phyloP scores from a whole-genome alignment of 92 coral and sea anemone genomes.

The Palythoa caribaeorum region DNA sequence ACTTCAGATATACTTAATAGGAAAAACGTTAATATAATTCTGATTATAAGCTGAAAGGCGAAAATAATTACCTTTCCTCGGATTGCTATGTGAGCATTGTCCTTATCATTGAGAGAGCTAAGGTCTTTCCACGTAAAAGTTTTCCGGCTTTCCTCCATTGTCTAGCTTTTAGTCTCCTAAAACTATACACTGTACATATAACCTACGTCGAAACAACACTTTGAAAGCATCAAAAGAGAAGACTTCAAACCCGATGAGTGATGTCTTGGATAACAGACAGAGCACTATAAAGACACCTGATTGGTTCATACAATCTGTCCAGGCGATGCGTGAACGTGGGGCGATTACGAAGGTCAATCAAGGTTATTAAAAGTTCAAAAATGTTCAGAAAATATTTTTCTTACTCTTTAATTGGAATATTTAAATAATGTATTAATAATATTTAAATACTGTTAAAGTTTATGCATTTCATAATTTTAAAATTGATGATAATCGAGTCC shows the following conservation, averaged over 20 bases:
- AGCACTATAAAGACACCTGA: slow-evolving; percentile 9
- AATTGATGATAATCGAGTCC: too few species aligned
- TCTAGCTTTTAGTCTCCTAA: background rate
- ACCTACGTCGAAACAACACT: too few species aligned
- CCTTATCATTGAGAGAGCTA: slow-evolving; percentile 62
- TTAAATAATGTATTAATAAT: too few species aligned
- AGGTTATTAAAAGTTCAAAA: background rate
- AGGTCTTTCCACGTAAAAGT: slow-evolving; percentile 88
- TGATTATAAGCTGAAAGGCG: background rate
- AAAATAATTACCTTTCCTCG: slow-evolving; percentile 78
- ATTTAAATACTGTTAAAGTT: too few species aligned
- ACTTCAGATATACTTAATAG: background rate
- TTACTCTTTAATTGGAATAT: too few species aligned
- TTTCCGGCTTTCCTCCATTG: slow-evolving; percentile 51
- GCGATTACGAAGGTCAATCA: slow-evolving; percentile 42
- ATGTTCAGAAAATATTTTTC: too few species aligned
- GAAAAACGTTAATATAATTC: background rate
- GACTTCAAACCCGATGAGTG: too few species aligned
- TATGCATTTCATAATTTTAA: too few species aligned
- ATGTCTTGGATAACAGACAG: too few species aligned
- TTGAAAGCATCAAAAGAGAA: too few species aligned
- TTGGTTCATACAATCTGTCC: slow-evolving; percentile 18
- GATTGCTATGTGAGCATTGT: slow-evolving; percentile 81
- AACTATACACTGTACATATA: background rate
- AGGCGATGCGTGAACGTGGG: background rate